Conservation (phyloP, 2,113 vertebrate species). For the Chelonoidis abingdonii region DNA sequence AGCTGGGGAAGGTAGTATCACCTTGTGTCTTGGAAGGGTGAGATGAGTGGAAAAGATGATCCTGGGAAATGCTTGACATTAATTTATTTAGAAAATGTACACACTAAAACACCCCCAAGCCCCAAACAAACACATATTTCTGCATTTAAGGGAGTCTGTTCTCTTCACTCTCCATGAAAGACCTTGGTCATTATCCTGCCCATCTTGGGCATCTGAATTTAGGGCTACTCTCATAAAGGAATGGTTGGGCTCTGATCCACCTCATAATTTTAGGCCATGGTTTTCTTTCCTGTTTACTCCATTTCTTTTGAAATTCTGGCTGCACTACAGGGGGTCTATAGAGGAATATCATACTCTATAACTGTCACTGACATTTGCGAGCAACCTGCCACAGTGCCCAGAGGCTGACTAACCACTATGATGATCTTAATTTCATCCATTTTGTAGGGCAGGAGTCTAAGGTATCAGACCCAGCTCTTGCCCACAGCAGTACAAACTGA, state of each 20-base stretch:
- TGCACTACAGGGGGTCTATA: not conserved
- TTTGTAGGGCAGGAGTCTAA: not conserved
- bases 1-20: not conserved
- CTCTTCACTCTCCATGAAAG: accelerated
- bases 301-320: not conserved
- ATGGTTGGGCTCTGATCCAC: not conserved
- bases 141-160: not conserved
- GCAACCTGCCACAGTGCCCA: accelerated
- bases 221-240: slow-evolving; percentile 17
- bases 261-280: not conserved
- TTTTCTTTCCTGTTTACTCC: not conserved
- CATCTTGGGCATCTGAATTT: not conserved
- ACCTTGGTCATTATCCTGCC: not conserved
- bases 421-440: not conserved
- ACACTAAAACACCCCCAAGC: not conserved
- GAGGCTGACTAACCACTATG: not conserved
- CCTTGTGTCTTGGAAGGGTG: not conserved
- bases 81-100: not conserved
- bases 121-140: not conserved
- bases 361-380: not conserved
- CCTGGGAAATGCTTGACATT: not conserved
- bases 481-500: not conserved
- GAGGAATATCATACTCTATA: accelerated
- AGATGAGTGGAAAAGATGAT: not conserved
- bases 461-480: not conserved